These are phyloP conservation scores for Labeo rohita DNA, from an alignment of 2,113 vertebrate genomes.

Conservation along the genomic window DNA sequence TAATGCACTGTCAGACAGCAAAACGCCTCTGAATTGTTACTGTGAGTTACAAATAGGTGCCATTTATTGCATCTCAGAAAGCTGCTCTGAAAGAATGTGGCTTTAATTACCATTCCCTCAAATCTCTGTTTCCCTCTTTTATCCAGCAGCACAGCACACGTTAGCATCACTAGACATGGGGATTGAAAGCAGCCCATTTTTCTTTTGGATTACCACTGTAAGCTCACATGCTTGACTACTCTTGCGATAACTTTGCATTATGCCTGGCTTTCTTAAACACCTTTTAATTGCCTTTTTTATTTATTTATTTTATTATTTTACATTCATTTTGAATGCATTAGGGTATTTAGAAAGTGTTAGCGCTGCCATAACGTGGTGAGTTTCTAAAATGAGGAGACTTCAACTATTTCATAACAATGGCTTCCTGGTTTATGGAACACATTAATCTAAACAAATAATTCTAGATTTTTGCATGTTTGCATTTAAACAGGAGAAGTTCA, in stretches of 20 bases:
- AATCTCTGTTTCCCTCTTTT: conserved; percentile 27
- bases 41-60: conserved; percentile 18
- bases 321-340: conserved; percentile 52
- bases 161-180: conserved; percentile 63
- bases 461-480: not conserved
- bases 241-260: conserved; percentile 59
- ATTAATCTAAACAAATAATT: not conserved
- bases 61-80: conserved; percentile 19
- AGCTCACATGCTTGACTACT: conserved; percentile 63
- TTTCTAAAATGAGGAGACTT: not conserved
- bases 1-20: not conserved
- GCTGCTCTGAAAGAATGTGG: not conserved
- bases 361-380: not conserved
- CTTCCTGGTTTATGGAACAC: not conserved
- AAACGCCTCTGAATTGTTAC: not conserved
- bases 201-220: conserved; percentile 67
- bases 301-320: conserved; percentile 59
- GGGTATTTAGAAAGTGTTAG: not conserved
- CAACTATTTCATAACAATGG: not conserved
- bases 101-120: conserved; percentile 9
- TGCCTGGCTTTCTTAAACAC: conserved; percentile 63
- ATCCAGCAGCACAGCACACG: conserved; percentile 46
- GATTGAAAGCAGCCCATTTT: conserved; percentile 59
- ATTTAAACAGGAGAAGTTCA: not conserved
- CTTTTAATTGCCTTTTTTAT: conserved; percentile 66